Evolutionary conservation across 2,888 invertebrate species (phyloP).

Genomic region (Agrotis exclamationis): DNA sequence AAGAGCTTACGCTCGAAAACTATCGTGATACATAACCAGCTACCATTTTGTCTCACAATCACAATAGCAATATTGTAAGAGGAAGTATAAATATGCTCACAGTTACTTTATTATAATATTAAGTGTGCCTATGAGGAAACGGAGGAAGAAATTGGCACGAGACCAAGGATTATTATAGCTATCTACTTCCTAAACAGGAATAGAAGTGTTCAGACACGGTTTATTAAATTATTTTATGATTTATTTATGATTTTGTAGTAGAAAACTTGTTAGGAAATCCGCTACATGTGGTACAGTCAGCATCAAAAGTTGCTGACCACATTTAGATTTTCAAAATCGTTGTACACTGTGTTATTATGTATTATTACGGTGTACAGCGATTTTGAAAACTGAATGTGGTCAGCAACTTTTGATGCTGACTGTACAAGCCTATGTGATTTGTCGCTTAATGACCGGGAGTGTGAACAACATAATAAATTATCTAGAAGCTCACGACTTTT

Average conservation of each 20-base stretch:
- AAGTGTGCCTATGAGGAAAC: conserved; percentile 37
- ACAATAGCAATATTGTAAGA: conserved; percentile 6
- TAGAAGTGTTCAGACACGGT: conserved; percentile 14
- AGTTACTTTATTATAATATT: conserved; percentile 20
- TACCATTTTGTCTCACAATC: conserved; percentile 3
- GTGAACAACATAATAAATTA: not conserved
- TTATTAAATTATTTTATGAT: conserved; percentile 17
- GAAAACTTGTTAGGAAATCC: not conserved
- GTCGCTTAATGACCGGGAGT: not conserved
- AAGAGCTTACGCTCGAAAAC: not conserved
- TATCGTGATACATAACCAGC: not conserved
- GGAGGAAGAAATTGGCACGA: conserved; percentile 44
- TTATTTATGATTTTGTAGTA: conserved; percentile 3
- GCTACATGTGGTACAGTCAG: too few species aligned
- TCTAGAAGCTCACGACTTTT: not conserved
- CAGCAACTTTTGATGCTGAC: too few species aligned
- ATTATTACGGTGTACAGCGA: too few species aligned
- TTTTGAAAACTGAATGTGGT: too few species aligned
- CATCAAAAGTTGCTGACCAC: too few species aligned
- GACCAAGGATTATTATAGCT: conserved; percentile 56
- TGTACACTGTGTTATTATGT: too few species aligned
- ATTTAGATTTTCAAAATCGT: too few species aligned
- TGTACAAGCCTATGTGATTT: not conserved
- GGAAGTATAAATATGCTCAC: conserved; percentile 29
- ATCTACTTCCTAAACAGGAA: conserved; percentile 53